Evolutionary conservation across 92 coral and sea anemone species (phyloP).

Genomic region (Galaxea fascicularis): DNA sequence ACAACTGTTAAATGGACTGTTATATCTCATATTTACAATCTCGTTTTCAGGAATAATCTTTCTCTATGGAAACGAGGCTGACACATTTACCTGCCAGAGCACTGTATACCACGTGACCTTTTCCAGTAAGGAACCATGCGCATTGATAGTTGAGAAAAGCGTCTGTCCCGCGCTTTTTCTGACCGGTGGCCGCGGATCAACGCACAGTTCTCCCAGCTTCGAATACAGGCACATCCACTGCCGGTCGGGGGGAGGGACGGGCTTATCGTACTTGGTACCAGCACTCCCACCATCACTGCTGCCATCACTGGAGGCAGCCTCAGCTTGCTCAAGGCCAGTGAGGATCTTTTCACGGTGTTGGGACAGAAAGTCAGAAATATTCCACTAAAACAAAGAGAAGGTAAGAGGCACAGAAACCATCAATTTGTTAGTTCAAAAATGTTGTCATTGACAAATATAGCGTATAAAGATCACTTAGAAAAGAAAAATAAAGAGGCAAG

Average conservation of each 20-base stretch:
- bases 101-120: conserved; percentile 98
- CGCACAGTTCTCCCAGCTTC: conserved; percentile 96
- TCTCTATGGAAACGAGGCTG: not conserved
- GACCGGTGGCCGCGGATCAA: conserved; percentile 97
- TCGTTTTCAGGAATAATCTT: too few relatives aligned
- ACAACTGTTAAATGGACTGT: too few relatives aligned
- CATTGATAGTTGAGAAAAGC: conserved; percentile 95
- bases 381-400: conserved; percentile 79
- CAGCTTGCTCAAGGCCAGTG: conserved; percentile 74
- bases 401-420: not conserved
- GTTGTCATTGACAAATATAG: not conserved
- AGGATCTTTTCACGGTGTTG: conserved; percentile 93
- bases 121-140: conserved; percentile 92
- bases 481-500: too few relatives aligned
- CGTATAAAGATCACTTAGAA: not conserved
- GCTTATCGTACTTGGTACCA: conserved; percentile 79
- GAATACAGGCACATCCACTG: conserved; percentile 99
- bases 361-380: conserved; percentile 94
- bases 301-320: conserved; percentile 64
- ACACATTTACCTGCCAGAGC: conserved; percentile 85
- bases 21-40: not conserved
- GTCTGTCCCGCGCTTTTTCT: conserved; percentile 99
- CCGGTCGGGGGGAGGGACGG: conserved; percentile 93
- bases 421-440: not conserved
- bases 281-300: not conserved